Base-by-base conservation (phyloP, 1,140 invertebrate genomes). In the Mizuhopecten yessoensis region DNA sequence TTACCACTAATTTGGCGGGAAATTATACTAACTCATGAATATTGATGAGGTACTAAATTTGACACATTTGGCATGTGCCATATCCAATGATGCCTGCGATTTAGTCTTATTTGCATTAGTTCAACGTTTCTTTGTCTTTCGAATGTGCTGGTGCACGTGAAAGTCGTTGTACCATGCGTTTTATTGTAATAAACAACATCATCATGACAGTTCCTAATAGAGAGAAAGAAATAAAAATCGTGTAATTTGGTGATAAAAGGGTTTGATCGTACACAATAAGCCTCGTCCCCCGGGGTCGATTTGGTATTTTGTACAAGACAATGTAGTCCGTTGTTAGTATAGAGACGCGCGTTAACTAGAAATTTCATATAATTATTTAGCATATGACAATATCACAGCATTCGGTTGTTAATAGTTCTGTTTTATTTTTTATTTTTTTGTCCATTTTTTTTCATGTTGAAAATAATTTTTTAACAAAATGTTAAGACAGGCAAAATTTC, bases 41-140 rank as follows among this genome's bases (percentile, higher is more conserved):
- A 75, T 75, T 75, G 29, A 75, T 75, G 57, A 75, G 57, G 57
- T 75, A 75, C 23, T 75, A 75, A 75, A 75, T 75, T 75, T 75
- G 57, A 75, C 57, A 75, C n/a, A 29, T 75, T 75, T 75, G 57
- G 29, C 57, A 29, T 29, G 29, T 75, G 57, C 57, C 57, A 75
- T 75, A 75, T 75, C 57, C 57, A 75, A n/a, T n/a, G 57, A 75
- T 75, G n/a, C 11, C 57, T 11, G 57, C 3, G 57, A 75, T 75
- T 9, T 75, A 29, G 57, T 29, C 57, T 1, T 75, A 75, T 75
- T 75, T 75, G 57, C 57, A 75, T 75, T 75, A 75, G 23, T 29
- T 75, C 57, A 75, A 17, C 57, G 57, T 75, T 75, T 75, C 57
- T 75, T 75, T 75, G 57, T 75, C 57, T 75, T 75, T n/a, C 57